phyloP scores from a whole-genome alignment of 2,797 vertebrate genomes.

The Crypturellus tataupa region DNA sequence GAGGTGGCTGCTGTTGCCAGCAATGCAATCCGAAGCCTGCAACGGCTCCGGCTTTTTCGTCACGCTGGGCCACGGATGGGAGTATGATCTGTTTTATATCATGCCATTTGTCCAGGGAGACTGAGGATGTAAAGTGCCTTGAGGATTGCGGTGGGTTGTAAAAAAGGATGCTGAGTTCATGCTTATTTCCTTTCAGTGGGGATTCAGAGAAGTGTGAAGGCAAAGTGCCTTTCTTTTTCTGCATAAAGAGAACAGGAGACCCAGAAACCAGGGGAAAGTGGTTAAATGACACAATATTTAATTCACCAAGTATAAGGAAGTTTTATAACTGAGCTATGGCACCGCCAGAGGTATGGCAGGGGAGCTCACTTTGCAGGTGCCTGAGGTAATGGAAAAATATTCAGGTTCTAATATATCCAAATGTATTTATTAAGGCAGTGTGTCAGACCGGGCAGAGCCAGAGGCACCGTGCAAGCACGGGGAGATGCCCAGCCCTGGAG shows the following conservation, averaged over 20 bases:
- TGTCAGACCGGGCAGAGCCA: neutral
- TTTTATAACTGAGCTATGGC: neutral
- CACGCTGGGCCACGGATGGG: neutral
- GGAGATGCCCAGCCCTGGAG: neutral
- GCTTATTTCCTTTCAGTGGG: neutral
- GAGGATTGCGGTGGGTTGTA: neutral
- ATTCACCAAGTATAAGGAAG: neutral
- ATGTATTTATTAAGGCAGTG: neutral
- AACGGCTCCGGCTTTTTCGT: slow-evolving; percentile 2
- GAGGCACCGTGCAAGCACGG: neutral
- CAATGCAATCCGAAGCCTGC: neutral
- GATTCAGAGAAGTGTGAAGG: neutral
- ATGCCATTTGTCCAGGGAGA: neutral
- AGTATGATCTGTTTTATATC: neutral
- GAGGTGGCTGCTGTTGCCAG: slow-evolving; percentile 14
- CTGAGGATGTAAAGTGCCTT: neutral
- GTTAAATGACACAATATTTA: neutral
- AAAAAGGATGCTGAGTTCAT: neutral
- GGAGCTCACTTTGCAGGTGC: neutral
- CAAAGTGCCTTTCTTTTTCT: neutral
- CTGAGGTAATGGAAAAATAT: neutral
- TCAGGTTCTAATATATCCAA: neutral
- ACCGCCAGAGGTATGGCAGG: neutral
- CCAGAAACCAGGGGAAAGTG: neutral
- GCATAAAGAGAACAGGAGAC: neutral